Evolutionary conservation across 2,797 vertebrate genomes (phyloP), one percentile per base, ranked within the genome.

Genomic region (Distichodus sexfasciatus): DNA sequence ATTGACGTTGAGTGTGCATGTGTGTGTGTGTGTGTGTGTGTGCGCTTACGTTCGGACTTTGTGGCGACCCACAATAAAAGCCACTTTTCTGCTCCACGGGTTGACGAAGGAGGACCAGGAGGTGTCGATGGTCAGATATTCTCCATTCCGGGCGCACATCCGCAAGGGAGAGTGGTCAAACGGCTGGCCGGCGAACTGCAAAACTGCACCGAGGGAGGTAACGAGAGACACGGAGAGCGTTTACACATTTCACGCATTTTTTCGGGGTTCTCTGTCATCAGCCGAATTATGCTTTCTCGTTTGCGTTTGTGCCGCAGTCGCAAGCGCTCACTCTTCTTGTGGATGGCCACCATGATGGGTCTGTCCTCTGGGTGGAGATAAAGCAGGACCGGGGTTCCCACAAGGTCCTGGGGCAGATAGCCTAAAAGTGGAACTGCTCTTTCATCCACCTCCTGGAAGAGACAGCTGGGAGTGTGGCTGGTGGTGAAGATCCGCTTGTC

Each of bases 401-500:
- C 88, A 70, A 97, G 82, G 76, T 97, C 94, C 78, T 97, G 94
- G 28, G 95, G 94, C 57, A 97, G 88, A 79, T 95, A 93, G 24
- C 95, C 94, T 40, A 96, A 82, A 78, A 96, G 73, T 0, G 94
- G 92, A 17, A 95, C 94, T 0, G 94, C 94, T 78, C 94, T 93
- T 80, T 97, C 95, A 24, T 98, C 95, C 28, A 95, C 92, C 79
- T 98, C 96, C 82, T 98, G 94, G 82, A 98, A 98, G 81, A 98
- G 87, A 84, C 96, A 98, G 81, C 89, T 94, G 67, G 96, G 94
- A 11, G 90, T 95, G 83, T 98, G 96, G 78, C 94, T 96, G 75
- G 95, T 97, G 71, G 96, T 98, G 85, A 98, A 98, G 86, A 97
- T 92, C 81, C 94, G 91, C 86, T 98, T 97, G 84, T 96, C 93